Evolutionary conservation across 1,140 invertebrate genomes (phyloP), one percentile per base, ranked within the genome.

Genomic region (Goniozus legneri): DNA sequence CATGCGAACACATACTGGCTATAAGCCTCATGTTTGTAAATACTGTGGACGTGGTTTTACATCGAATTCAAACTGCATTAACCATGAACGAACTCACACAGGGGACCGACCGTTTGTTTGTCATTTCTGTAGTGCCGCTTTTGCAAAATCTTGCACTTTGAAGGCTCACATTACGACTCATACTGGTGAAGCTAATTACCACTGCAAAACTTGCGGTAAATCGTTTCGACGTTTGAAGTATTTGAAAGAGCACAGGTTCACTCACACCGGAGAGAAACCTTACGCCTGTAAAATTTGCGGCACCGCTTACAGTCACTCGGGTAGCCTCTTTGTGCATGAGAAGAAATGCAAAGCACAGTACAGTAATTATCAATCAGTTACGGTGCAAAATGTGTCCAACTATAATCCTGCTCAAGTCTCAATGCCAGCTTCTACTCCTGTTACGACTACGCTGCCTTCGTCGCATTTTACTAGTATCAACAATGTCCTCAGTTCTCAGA

Each of bases 241-340:
- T 53, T 54, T 81, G 1, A 79, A 80, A 27, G 78, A 80, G 32
- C 80, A 81, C 10, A 68, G 71, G 51, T 71, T 80, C 8, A 80
- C 75, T 0, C 84, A 93, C 57, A 92, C 89, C 0, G 91, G 86
- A 0, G 85, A 88, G 52, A 85, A 83, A 55, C 87, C 86, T 0
- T 89, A 85, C 47, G 79, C 82, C 1, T 92, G 89, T 60, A 79
- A 82, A 43, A 79, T 84, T 30, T 87, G 84, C 58, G 81, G 84
- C 1, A 73, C 69, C 0, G 69, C 69, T 0, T 73, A 73, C 19
- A 72, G 71, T 21, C 71, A 73, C 42, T 71, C 68, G 0, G 71
- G 71, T 2, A 73, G 71, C 50, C 53, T 73, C 3, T 73, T 73
- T 19, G 71, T 71, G 0, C 71, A 73, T 19, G 66, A 71, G 19